Conservation (phyloP, 2,113 vertebrate genomes). For the Brachyhypopomus gauderio region DNA sequence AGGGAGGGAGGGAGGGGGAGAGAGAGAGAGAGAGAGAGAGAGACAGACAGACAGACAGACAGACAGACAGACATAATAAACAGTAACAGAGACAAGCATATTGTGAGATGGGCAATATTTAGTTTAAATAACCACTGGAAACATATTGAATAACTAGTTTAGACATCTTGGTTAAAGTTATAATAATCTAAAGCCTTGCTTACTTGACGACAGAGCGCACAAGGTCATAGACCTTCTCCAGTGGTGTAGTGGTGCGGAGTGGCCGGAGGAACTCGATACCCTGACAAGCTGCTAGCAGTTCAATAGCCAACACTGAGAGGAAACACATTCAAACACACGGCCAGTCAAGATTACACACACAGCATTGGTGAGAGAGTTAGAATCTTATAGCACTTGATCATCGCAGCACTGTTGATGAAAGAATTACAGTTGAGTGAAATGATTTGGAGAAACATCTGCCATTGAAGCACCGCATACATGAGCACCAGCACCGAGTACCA, state of each 20-base stretch:
- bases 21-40: background rate
- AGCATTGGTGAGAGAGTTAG: background rate
- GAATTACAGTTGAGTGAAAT: too few relatives aligned
- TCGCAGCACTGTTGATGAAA: too few relatives aligned
- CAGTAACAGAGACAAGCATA: too few relatives aligned
- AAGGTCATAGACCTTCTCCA: conserved; percentile 98
- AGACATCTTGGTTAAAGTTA: conserved; percentile 56
- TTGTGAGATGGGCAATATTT: too few relatives aligned
- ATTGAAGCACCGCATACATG: too few relatives aligned
- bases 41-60: too few relatives aligned
- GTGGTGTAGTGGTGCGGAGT: conserved; percentile 90
- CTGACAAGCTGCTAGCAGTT: conserved; percentile 94
- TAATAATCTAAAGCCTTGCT: conserved; percentile 69
- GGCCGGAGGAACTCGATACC: conserved; percentile 98
- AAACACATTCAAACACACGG: conserved; percentile 25
- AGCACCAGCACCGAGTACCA: too few relatives aligned
- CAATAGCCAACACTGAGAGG: conserved; percentile 88
- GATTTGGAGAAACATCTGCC: too few relatives aligned
- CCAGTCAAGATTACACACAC: background rate
- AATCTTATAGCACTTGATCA: background rate
- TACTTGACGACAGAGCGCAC: conserved; percentile 95
- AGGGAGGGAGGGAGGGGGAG: too few relatives aligned
- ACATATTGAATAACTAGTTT: conserved; percentile 57
- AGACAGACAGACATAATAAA: too few relatives aligned
- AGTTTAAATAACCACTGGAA: too few relatives aligned